These are phyloP conservation scores for Cotesia congregata DNA, from an alignment of 2,888 invertebrate genomes.

Conservation along the genomic window DNA sequence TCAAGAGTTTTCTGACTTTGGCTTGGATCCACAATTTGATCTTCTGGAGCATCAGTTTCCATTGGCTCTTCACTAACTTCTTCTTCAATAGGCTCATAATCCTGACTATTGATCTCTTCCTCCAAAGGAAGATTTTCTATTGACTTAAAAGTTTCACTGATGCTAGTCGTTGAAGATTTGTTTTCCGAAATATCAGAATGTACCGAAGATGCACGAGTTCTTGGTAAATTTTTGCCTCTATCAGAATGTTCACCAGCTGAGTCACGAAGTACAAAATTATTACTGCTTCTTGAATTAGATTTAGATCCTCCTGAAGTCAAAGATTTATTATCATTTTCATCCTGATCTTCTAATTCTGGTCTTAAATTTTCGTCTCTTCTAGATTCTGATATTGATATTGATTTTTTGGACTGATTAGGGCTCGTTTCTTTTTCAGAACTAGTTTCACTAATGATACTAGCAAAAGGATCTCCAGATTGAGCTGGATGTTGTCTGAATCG, in stretches of 20 bases:
- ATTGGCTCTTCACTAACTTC: background rate
- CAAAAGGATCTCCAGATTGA: slow-evolving; percentile 12
- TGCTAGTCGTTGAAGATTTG: background rate
- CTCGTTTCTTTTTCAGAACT: slow-evolving; percentile 11
- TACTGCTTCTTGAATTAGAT: background rate
- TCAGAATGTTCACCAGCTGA: background rate
- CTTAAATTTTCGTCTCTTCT: background rate
- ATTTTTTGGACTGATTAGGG: background rate
- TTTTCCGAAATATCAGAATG: background rate
- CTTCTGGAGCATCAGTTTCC: background rate
- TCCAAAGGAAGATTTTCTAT: background rate
- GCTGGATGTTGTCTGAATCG: slow-evolving; percentile 33
- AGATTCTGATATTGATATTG: background rate
- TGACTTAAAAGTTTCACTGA: background rate
- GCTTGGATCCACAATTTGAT: background rate
- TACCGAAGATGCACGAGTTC: background rate
- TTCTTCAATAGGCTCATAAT: background rate
- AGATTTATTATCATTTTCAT: background rate
- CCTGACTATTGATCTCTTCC: background rate
- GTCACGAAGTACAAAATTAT: background rate
- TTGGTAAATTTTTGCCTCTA: background rate
- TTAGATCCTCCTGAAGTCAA: background rate
- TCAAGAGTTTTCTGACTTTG: background rate
- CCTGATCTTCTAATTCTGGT: background rate
- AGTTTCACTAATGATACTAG: slow-evolving; percentile 41